Evolutionary conservation across 2,888 invertebrate genomes (phyloP).

Genomic region (Lasioglossum calceatum): DNA sequence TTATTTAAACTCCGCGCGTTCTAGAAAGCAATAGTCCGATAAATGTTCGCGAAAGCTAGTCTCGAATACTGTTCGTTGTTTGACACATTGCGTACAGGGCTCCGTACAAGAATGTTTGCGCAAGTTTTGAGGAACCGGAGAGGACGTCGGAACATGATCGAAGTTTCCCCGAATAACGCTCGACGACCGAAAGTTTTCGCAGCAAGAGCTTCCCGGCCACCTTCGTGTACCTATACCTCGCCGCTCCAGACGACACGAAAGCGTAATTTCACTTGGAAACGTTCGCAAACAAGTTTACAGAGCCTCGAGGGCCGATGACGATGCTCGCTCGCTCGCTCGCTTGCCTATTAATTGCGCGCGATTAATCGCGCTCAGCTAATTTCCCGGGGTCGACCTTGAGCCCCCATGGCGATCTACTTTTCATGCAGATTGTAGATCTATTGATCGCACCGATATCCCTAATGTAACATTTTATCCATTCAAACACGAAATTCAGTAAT

Average conservation of each 20-base stretch:
- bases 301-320: not conserved
- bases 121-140: not conserved
- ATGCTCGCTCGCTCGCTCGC: not conserved
- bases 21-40: not conserved
- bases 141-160: not conserved
- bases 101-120: not conserved
- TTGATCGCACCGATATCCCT: no score
- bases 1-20: not conserved
- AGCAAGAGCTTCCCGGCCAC: not conserved
- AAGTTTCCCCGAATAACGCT: constrained; percentile 5
- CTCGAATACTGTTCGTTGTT: not conserved
- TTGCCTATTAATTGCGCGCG: not conserved
- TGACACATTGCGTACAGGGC: not conserved
- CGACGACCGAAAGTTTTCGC: constrained; percentile 9
- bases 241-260: constrained; percentile 1
- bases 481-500: no score
- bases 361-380: constrained; percentile 2
- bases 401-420: not conserved
- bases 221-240: not conserved
- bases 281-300: constrained; percentile 66
- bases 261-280: constrained; percentile 66
- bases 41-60: not conserved
- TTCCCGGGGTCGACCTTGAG: not conserved
- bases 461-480: no score
- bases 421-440: no score